These are phyloP conservation scores for Phthorimaea operculella DNA, from an alignment of 1,140 invertebrate species.

Conservation along the genomic window DNA sequence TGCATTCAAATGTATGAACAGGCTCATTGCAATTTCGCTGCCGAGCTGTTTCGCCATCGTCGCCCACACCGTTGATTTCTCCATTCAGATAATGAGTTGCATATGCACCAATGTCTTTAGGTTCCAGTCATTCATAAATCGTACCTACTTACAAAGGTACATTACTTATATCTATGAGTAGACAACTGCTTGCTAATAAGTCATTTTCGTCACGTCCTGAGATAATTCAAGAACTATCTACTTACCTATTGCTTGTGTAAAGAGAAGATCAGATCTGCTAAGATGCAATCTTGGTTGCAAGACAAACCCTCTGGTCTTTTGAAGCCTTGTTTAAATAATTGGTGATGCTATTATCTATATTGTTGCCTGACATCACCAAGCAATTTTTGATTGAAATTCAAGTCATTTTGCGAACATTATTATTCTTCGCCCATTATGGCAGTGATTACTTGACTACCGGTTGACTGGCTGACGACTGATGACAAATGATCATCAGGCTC, in stretches of 20 bases:
- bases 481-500: constrained; percentile 1
- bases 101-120: constrained; percentile 21
- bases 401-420: constrained; percentile 38
- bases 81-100: constrained; percentile 49
- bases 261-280: too few relatives aligned
- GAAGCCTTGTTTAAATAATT: too few relatives aligned
- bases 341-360: too few relatives aligned
- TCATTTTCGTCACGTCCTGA: too few relatives aligned
- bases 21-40: constrained; percentile 32
- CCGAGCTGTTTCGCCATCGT: constrained; percentile 31
- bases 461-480: constrained; percentile 20
- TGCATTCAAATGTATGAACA: constrained; percentile 38
- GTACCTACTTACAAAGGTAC: background rate
- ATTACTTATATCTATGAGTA: too few relatives aligned
- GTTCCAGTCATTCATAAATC: constrained; percentile 27
- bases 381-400: constrained; percentile 16
- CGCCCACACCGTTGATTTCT: constrained; percentile 51
- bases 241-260: too few relatives aligned
- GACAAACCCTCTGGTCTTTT: too few relatives aligned
- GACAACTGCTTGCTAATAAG: too few relatives aligned
- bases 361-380: too few relatives aligned
- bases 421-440: constrained; percentile 35
- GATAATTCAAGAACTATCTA: too few relatives aligned
- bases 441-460: constrained; percentile 33
- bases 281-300: too few relatives aligned